These are phyloP conservation scores for Sericinus montela DNA, from an alignment of 2,888 invertebrate species.

Conservation along the genomic window DNA sequence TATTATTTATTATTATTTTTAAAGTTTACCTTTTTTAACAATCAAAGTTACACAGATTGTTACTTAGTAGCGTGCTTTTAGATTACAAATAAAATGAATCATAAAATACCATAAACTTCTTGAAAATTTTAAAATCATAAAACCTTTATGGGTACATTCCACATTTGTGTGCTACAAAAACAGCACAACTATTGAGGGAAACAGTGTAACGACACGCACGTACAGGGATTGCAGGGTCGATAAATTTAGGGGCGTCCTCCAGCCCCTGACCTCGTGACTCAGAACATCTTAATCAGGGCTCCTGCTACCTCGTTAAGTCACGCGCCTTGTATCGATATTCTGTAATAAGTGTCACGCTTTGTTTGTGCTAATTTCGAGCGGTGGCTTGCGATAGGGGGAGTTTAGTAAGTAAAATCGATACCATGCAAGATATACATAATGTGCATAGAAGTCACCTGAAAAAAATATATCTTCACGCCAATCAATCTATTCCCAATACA, in stretches of 20 bases:
- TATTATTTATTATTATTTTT: too few species aligned
- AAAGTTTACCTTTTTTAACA: too few species aligned
- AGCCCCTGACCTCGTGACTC: slow-evolving; percentile 70
- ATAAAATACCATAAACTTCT: too few species aligned
- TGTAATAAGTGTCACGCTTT: slow-evolving; percentile 34
- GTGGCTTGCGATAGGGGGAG: slow-evolving; percentile 27
- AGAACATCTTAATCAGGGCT: slow-evolving; percentile 56
- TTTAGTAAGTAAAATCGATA: slow-evolving; percentile 15
- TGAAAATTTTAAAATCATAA: too few species aligned
- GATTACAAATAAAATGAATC: too few species aligned
- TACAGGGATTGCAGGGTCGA: slow-evolving; percentile 22
- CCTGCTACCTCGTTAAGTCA: slow-evolving; percentile 17
- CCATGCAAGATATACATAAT: neutral
- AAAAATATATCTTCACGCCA: too few species aligned
- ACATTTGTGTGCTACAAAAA: neutral
- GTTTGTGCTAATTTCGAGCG: slow-evolving; percentile 1
- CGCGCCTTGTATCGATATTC: slow-evolving; percentile 18
- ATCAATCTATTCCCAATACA: too few species aligned
- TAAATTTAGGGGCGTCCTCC: slow-evolving; percentile 47
- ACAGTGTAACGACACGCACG: neutral
- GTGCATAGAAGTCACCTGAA: too few species aligned
- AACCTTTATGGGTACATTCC: too few species aligned
- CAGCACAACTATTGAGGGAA: neutral
- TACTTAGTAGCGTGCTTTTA: too few species aligned
- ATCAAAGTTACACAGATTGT: too few species aligned